Conservation (phyloP, 2,888 invertebrate genomes). For the Megaustenia siamemsis region DNA sequence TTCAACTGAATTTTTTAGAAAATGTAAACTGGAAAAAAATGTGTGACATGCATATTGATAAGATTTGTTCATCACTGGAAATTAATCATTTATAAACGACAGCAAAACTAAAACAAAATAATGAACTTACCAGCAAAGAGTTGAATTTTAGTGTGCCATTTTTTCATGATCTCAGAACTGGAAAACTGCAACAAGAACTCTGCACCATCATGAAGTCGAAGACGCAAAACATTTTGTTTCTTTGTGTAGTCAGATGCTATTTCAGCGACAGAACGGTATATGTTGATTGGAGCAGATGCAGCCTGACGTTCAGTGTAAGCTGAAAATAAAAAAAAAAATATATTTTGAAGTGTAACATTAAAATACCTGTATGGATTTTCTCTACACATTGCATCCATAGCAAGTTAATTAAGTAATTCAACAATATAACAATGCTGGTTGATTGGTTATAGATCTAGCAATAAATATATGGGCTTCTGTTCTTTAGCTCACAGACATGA, state of each 20-base stretch:
- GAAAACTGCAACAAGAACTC: slow-evolving; percentile 93
- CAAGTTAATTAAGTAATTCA: too few species aligned
- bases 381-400: too few species aligned
- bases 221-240: slow-evolving; percentile 87
- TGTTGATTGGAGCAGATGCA: slow-evolving; percentile 90
- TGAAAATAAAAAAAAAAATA: slow-evolving; percentile 28
- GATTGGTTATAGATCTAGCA: too few species aligned
- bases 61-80: neutral
- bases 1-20: neutral
- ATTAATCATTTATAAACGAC: neutral
- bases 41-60: neutral
- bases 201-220: slow-evolving; percentile 92
- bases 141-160: slow-evolving; percentile 94
- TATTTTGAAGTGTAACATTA: neutral
- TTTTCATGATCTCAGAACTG: slow-evolving; percentile 87
- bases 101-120: neutral
- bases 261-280: slow-evolving; percentile 88
- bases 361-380: too few species aligned
- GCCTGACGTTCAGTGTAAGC: slow-evolving; percentile 94
- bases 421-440: too few species aligned
- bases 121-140: slow-evolving; percentile 87
- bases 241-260: slow-evolving; percentile 96
- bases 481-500: too few species aligned
- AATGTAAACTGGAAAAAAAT: neutral
- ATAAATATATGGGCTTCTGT: too few species aligned